phyloP scores from a whole-genome alignment of 2,113 vertebrate species.

The Onychorhynchus coronatus region DNA sequence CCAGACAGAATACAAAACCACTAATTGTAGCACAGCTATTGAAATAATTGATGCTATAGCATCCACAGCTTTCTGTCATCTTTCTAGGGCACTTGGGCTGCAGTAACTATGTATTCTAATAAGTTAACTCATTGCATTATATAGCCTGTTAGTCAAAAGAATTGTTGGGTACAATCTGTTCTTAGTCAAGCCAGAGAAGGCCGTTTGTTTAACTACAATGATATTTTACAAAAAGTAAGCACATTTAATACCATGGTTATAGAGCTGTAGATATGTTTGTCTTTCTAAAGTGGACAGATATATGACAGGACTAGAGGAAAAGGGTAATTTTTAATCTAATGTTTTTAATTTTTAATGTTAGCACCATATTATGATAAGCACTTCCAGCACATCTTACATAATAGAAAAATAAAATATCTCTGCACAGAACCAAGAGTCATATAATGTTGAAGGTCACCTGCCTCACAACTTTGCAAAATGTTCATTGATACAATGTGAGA shows the following conservation, averaged over 20 bases:
- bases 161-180: conserved; percentile 36
- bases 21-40: neutral
- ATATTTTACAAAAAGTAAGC: conserved; percentile 53
- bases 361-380: neutral
- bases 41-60: neutral
- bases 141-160: neutral
- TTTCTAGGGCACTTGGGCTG: neutral
- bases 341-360: conserved; percentile 51
- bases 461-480: conserved; percentile 39
- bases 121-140: conserved; percentile 33
- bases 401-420: conserved; percentile 33
- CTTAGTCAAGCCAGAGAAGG: neutral
- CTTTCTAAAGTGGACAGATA: conserved; percentile 47
- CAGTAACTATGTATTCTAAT: neutral
- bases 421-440: neutral
- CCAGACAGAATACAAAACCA: neutral
- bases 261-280: neutral
- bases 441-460: neutral
- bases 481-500: neutral
- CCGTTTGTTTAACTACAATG: neutral
- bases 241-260: neutral
- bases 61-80: conserved; percentile 31
- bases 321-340: conserved; percentile 27
- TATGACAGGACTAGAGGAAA: neutral
- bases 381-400: neutral